A percentile compares a stretch with the other conserved stretches of the same genome.
Conservation (phyloP, 1,140 invertebrate genomes). For the Drosophila murphyi region DNA sequence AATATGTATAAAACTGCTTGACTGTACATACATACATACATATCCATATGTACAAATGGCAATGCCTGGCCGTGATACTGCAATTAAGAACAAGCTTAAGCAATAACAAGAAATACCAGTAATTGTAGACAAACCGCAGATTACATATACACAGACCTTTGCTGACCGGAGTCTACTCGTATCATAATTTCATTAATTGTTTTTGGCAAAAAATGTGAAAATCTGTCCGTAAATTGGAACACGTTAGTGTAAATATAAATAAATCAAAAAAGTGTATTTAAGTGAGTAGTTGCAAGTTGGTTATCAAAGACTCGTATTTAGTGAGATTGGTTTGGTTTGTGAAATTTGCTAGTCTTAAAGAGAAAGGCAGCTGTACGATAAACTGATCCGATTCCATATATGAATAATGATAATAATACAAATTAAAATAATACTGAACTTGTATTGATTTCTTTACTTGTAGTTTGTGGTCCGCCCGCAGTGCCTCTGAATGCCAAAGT, state of each 20-base stretch:
- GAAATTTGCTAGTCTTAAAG: too few relatives aligned
- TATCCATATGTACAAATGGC: not conserved
- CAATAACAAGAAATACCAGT: not conserved
- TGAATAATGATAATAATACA: not conserved
- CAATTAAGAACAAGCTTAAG: not conserved
- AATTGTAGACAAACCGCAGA: not conserved
- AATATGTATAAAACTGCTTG: not conserved
- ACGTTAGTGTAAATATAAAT: too few relatives aligned
- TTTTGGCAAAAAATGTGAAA: too few relatives aligned
- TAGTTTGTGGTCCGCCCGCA: conserved; percentile 91
- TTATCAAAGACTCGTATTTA: too few relatives aligned
- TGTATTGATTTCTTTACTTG: conserved; percentile 34
- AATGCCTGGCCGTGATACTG: not conserved
- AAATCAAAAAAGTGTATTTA: too few relatives aligned
- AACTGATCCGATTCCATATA: too few relatives aligned
- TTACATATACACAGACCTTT: not conserved
- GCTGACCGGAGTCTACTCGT: not conserved
- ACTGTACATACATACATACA: too few relatives aligned
- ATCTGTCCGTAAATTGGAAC: too few relatives aligned
- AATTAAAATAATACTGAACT: not conserved
- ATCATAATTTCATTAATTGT: too few relatives aligned
- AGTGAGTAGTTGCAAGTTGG: too few relatives aligned
- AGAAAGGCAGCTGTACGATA: too few relatives aligned
- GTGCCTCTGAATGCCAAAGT: conserved; percentile 93
- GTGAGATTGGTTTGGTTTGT: too few relatives aligned